These are phyloP conservation scores for Phaethornis superciliosus DNA, from an alignment of 2,113 vertebrate genomes.

Conservation along the genomic window DNA sequence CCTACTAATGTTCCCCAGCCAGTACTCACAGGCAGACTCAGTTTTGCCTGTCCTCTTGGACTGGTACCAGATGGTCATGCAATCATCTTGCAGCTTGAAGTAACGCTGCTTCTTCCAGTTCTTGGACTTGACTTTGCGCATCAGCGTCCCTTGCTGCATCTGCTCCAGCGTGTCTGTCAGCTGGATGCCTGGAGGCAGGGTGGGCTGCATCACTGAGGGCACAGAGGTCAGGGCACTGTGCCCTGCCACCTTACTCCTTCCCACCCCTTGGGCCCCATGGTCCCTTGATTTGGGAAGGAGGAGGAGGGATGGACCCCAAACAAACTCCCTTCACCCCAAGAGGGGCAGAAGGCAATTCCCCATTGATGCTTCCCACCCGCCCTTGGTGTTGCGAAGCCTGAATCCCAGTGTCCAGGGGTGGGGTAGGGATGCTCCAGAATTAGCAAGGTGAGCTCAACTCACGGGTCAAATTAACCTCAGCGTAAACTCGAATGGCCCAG, in stretches of 20 bases:
- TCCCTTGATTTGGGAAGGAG: background rate
- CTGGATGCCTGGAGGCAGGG: slow-evolving; percentile 76
- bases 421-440: background rate
- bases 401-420: rapidly evolving
- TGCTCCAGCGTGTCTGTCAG: slow-evolving; percentile 80
- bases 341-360: background rate
- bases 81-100: slow-evolving; percentile 90
- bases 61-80: slow-evolving; percentile 92
- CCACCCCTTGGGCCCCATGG: background rate
- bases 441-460: background rate
- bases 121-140: slow-evolving; percentile 93
- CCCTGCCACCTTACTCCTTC: background rate
- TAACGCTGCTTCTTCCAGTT: slow-evolving; percentile 91
- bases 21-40: slow-evolving; percentile 88
- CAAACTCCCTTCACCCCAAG: background rate
- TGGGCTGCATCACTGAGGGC: background rate
- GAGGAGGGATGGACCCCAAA: background rate
- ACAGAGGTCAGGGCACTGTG: rapidly evolving
- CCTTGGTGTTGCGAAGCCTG: rapidly evolving
- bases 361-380: background rate
- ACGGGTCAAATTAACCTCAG: background rate
- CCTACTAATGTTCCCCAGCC: background rate
- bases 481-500: rapidly evolving
- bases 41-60: slow-evolving; percentile 84
- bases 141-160: slow-evolving; percentile 86